Evolutionary conservation across 2,888 invertebrate species (phyloP).

Genomic region (Eledona agricola): DNA sequence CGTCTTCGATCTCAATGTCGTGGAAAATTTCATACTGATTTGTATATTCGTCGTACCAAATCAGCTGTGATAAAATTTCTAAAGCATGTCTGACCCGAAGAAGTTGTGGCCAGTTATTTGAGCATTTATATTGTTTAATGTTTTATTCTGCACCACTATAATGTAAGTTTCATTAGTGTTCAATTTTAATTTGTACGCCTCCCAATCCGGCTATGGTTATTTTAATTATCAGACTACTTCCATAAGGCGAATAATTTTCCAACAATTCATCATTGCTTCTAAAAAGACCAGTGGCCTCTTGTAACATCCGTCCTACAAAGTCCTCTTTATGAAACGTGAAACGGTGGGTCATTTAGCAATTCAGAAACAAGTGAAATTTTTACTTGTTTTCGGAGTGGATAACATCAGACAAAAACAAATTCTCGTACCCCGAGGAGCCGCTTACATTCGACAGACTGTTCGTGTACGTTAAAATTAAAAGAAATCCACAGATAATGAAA

Average conservation of each 20-base stretch:
- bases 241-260: conserved; percentile 19
- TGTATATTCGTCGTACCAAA: conserved; percentile 75
- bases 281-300: conserved; percentile 64
- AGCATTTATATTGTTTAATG: conserved; percentile 63
- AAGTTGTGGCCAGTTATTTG: conserved; percentile 70
- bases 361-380: too few relatives aligned
- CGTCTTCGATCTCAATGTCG: conserved; percentile 74
- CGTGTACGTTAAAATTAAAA: conserved; percentile 19
- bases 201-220: conserved; percentile 58
- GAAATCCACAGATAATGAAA: conserved; percentile 12
- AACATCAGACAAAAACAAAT: too few relatives aligned
- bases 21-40: conserved; percentile 70
- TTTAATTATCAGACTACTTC: conserved; percentile 43
- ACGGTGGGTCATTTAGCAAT: too few relatives aligned
- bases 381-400: conserved; percentile 2
- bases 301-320: conserved; percentile 60
- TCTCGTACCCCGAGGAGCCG: too few relatives aligned
- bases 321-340: conserved; percentile 60
- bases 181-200: conserved; percentile 65
- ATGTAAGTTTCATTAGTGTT: conserved; percentile 77
- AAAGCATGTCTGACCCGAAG: conserved; percentile 80
- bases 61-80: conserved; percentile 77
- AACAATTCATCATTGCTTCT: conserved; percentile 40
- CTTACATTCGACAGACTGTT: conserved; percentile 1
- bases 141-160: conserved; percentile 40